phyloP scores from a whole-genome alignment of 2,113 vertebrate genomes.

The Phylloscopus trochiloides region DNA sequence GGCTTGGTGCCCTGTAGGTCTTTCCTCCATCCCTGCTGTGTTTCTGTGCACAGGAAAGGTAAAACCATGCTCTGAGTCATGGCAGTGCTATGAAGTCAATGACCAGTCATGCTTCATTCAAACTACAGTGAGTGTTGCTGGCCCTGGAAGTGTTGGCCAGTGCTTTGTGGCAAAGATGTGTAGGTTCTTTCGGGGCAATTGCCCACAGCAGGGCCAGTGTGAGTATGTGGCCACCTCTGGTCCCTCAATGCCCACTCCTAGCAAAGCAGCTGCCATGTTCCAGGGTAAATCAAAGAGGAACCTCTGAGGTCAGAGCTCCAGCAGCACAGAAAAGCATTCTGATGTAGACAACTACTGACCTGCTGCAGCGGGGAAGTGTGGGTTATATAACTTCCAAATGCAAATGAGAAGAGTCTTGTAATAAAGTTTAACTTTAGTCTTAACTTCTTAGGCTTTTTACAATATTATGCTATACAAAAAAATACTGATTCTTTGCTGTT shows the following conservation, averaged over 20 bases:
- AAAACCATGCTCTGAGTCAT: slow-evolving; percentile 13
- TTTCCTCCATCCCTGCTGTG: not conserved
- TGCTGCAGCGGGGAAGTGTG: not conserved
- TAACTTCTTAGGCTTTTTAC: not conserved
- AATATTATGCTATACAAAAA: not conserved
- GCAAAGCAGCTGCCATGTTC: not conserved
- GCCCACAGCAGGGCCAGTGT: not conserved
- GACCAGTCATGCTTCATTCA: not conserved
- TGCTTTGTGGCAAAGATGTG: not conserved
- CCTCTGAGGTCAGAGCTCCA: not conserved
- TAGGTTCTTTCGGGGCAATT: not conserved
- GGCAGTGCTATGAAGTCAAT: not conserved
- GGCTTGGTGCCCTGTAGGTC: not conserved
- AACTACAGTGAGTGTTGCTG: not conserved
- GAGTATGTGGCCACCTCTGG: not conserved
- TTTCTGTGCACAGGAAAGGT: not conserved
- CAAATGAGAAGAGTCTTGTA: not conserved
- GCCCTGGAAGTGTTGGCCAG: not conserved
- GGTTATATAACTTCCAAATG: not conserved
- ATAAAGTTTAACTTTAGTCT: not conserved
- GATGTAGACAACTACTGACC: not conserved
- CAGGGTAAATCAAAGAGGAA: not conserved
- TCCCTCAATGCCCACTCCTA: not conserved
- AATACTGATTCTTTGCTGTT: not conserved
- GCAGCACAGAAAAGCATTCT: not conserved